A percentile compares a stretch with the other conserved stretches of the same genome.
Evolutionary conservation across 2,113 vertebrate species (phyloP).

Genomic region (Nymphicus hollandicus): DNA sequence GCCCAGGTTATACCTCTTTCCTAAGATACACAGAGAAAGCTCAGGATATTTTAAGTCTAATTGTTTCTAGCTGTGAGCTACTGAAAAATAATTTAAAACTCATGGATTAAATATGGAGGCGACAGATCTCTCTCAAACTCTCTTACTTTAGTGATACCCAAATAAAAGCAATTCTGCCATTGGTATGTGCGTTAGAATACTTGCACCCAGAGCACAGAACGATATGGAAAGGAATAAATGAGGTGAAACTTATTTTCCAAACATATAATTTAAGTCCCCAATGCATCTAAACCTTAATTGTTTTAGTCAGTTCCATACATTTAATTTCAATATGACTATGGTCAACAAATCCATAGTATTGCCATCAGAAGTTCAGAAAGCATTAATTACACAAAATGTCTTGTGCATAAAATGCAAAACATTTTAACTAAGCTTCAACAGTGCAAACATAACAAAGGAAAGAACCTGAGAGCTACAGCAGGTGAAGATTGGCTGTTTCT

Average conservation of each 20-base stretch:
- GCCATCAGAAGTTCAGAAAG: neutral
- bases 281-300: neutral
- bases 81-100: conserved; percentile 30
- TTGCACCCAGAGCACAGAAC: neutral
- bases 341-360: neutral
- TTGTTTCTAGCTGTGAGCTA: conserved; percentile 38
- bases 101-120: neutral
- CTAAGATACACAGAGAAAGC: conserved; percentile 26
- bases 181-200: neutral
- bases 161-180: neutral
- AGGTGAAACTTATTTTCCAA: neutral
- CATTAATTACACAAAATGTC: neutral
- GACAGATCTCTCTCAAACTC: neutral
- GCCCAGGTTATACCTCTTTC: conserved; percentile 14
- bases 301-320: neutral
- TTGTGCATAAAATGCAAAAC: neutral
- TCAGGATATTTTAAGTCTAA: neutral
- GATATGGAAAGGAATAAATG: neutral
- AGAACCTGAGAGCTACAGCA: neutral
- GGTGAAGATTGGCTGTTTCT: neutral
- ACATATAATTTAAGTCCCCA: neutral
- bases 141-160: neutral
- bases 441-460: neutral
- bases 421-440: neutral
- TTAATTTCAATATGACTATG: neutral